Evolutionary conservation across 2,888 invertebrate species (phyloP).

Genomic region (Miltochrista miniata): DNA sequence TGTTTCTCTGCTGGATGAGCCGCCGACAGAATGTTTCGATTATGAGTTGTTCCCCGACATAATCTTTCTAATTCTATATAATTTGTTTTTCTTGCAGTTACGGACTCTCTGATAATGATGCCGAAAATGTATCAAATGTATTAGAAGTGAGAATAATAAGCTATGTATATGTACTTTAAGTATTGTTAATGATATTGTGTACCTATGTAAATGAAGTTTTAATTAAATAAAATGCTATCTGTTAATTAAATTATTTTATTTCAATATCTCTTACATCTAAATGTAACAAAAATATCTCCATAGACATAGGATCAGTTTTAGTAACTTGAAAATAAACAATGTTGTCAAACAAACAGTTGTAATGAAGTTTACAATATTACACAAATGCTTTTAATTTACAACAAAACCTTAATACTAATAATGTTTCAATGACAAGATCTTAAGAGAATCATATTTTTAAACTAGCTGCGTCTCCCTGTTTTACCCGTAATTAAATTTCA

Average conservation of each 20-base stretch:
- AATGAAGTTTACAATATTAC: slow-evolving; percentile 7
- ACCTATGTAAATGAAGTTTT: slow-evolving; percentile 21
- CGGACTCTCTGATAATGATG: slow-evolving; percentile 81
- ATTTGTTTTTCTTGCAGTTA: slow-evolving; percentile 70
- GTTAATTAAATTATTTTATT: slow-evolving; percentile 34
- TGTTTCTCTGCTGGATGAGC: too few species aligned
- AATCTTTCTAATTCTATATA: background rate
- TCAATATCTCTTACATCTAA: slow-evolving; percentile 20
- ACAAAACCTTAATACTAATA: slow-evolving; percentile 20
- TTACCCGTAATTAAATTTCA: too few species aligned
- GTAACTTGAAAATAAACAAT: slow-evolving; percentile 25
- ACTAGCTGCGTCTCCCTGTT: too few species aligned
- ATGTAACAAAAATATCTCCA: slow-evolving; percentile 36
- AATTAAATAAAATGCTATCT: slow-evolving; percentile 28
- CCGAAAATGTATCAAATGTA: slow-evolving; percentile 77
- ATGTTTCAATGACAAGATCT: slow-evolving; percentile 9
- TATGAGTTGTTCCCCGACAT: too few species aligned
- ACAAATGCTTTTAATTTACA: slow-evolving; percentile 5
- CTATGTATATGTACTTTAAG: slow-evolving; percentile 19
- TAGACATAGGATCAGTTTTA: slow-evolving; percentile 18
- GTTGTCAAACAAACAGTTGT: slow-evolving; percentile 19
- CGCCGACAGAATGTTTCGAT: too few species aligned
- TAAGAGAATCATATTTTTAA: background rate
- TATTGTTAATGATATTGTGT: slow-evolving; percentile 22
- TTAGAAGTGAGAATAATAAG: slow-evolving; percentile 14